A percentile compares a stretch with the other conserved stretches of the same genome.
Conservation (phyloP, 2,888 invertebrate species). For the Drosophila prostipennis region DNA sequence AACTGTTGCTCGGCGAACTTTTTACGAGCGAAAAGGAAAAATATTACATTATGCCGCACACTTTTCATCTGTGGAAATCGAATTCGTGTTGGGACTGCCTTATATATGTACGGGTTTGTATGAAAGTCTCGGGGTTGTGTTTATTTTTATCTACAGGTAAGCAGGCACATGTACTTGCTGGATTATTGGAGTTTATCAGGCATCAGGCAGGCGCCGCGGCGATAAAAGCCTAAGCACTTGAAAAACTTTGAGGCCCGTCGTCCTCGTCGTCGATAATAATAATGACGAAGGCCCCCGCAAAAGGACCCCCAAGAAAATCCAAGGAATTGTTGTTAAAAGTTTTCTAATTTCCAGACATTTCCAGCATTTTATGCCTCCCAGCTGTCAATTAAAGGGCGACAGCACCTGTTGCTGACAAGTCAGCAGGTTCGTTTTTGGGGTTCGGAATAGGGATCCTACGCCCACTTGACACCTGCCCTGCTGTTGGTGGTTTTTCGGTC, state of each 20-base stretch:
- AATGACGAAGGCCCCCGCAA: conserved; percentile 45
- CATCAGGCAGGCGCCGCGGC: conserved; percentile 44
- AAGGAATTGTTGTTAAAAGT: conserved; percentile 73
- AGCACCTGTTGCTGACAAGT: conserved; percentile 77
- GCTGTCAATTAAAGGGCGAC: conserved; percentile 77
- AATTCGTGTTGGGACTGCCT: conserved; percentile 64
- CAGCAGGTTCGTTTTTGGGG: background rate
- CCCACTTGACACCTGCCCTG: conserved; percentile 72
- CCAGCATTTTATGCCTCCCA: conserved; percentile 76
- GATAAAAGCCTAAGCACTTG: conserved; percentile 76
- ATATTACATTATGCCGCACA: conserved; percentile 62
- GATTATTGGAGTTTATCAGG: conserved; percentile 75
- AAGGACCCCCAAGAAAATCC: background rate
- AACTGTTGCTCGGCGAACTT: conserved; percentile 69
- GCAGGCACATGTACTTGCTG: conserved; percentile 53
- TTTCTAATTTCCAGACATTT: conserved; percentile 78
- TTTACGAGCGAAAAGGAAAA: conserved; percentile 61
- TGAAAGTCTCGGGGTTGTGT: conserved; percentile 8
- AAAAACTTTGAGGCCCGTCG: conserved; percentile 49
- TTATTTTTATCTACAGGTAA: conserved; percentile 74
- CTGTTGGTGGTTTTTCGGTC: conserved; percentile 4
- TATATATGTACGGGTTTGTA: conserved; percentile 36
- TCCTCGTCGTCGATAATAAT: conserved; percentile 68
- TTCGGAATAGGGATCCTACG: conserved; percentile 2
- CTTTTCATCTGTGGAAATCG: conserved; percentile 59